A percentile compares a stretch with the other conserved stretches of the same genome.
Conservation (phyloP, 2,113 vertebrate species). For the Ageneiosus marmoratus region DNA sequence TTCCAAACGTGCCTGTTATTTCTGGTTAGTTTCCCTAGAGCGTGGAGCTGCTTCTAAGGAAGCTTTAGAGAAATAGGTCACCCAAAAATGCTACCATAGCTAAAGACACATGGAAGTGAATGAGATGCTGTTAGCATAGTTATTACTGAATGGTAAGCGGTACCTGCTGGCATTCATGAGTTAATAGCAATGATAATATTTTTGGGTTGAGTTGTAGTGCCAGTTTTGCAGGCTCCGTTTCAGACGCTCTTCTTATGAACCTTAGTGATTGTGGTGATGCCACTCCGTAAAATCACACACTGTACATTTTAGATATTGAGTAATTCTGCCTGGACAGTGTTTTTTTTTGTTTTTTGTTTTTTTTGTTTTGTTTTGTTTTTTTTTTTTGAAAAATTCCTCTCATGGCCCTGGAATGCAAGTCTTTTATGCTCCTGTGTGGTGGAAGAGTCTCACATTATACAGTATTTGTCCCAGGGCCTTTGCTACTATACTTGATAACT, state of each 20-base stretch:
- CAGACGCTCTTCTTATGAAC: background rate
- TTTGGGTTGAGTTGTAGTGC: background rate
- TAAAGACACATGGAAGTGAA: background rate
- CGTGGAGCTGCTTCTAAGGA: background rate
- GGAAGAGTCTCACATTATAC: background rate
- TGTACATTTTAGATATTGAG: slow-evolving; percentile 32
- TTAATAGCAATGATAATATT: slow-evolving; percentile 5
- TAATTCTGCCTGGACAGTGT: slow-evolving; percentile 41
- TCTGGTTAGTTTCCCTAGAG: slow-evolving; percentile 55
- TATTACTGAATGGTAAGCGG: no score
- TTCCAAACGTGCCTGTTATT: slow-evolving; percentile 83
- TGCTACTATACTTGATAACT: background rate
- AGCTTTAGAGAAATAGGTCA: slow-evolving; percentile 8
- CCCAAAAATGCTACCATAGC: background rate
- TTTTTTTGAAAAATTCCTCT: background rate
- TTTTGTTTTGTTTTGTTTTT: slow-evolving; percentile 44
- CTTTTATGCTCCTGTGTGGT: slow-evolving; percentile 46
- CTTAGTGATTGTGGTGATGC: background rate
- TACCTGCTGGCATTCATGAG: background rate
- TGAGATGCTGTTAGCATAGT: background rate
- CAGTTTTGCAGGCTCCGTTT: slow-evolving; percentile 17
- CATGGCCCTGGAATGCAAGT: slow-evolving; percentile 40
- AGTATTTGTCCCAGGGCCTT: background rate
- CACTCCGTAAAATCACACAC: background rate
- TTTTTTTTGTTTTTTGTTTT: slow-evolving; percentile 24